Percentiles rank a stretch among this genome's conserved stretches.
These are phyloP conservation scores for Dallia pectoralis DNA, from an alignment of 2,797 vertebrate genomes.

Conservation along the genomic window DNA sequence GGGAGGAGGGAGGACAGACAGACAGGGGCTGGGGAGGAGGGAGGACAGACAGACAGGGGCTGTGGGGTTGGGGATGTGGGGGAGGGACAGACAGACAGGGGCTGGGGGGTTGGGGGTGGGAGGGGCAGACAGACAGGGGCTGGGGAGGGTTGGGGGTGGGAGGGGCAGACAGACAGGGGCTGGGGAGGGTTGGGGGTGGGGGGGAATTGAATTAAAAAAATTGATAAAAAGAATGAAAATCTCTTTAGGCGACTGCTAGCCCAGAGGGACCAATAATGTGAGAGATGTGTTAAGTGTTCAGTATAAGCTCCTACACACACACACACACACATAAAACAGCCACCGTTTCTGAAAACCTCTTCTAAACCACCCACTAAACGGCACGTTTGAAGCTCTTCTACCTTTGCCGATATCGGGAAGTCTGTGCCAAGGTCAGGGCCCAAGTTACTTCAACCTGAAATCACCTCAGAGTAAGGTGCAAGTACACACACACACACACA, in stretches of 20 bases:
- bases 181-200: slow-evolving; percentile 1
- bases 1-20: too few relatives aligned
- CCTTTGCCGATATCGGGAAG: slow-evolving; percentile 10
- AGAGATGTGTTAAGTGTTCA: slow-evolving; percentile 7
- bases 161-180: slow-evolving; percentile 3
- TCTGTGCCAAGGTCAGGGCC: slow-evolving; percentile 49
- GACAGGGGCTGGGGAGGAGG: too few relatives aligned
- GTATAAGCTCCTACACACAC: slow-evolving; percentile 8
- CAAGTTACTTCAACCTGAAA: slow-evolving; percentile 51
- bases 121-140: neutral
- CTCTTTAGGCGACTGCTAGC: neutral
- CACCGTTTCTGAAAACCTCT: neutral
- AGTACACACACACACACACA: slow-evolving; percentile 21
- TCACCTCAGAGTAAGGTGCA: slow-evolving; percentile 38
- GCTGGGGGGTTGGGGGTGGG: slow-evolving; percentile 8
- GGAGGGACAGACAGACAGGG: neutral
- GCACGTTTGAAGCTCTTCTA: slow-evolving; percentile 35
- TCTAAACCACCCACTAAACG: slow-evolving; percentile 17
- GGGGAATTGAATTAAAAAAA: neutral
- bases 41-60: neutral
- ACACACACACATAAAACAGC: slow-evolving; percentile 8
- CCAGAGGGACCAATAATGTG: slow-evolving; percentile 7
- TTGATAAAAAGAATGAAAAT: too few relatives aligned
- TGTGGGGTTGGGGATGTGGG: slow-evolving; percentile 17
- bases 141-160: slow-evolving; percentile 1